A percentile compares a stretch with the other conserved stretches of the same genome.
Conservation (phyloP, 2,113 vertebrate species). For the Ibidorhyncha struthersii region DNA sequence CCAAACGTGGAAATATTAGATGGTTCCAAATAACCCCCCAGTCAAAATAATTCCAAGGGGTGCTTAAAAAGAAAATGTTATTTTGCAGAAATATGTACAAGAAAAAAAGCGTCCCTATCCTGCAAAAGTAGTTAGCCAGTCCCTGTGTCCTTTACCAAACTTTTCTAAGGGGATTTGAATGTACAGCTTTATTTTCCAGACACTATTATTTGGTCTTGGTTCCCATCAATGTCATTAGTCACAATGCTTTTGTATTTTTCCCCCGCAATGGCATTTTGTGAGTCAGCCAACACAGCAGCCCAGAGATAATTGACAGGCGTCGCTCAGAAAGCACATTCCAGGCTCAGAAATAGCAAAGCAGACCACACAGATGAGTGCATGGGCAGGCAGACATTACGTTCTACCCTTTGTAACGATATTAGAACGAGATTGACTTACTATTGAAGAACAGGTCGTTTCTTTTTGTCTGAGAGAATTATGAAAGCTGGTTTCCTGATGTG, state of each 20-base stretch:
- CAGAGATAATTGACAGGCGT: neutral
- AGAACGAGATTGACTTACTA: neutral
- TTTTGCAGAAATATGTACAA: neutral
- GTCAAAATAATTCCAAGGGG: neutral
- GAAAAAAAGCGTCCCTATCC: neutral
- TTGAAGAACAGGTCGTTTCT: neutral
- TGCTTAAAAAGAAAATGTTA: neutral
- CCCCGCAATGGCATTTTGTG: neutral
- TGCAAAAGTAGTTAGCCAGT: neutral
- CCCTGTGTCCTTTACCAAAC: neutral
- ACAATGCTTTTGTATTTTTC: neutral
- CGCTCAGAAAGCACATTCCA: neutral
- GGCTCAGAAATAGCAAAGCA: neutral
- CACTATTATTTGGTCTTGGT: neutral
- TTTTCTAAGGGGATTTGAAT: neutral
- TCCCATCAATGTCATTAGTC: constrained; percentile 41
- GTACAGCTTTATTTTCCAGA: neutral
- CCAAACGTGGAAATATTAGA: neutral
- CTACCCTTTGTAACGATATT: neutral
- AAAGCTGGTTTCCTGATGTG: neutral
- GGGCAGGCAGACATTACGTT: neutral
- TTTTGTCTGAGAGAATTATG: neutral
- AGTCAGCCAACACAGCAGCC: neutral
- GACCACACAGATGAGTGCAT: neutral
- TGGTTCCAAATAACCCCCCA: neutral